These are phyloP conservation scores for Myripristis murdjan DNA, from an alignment of 2,797 vertebrate species.

Conservation along the genomic window DNA sequence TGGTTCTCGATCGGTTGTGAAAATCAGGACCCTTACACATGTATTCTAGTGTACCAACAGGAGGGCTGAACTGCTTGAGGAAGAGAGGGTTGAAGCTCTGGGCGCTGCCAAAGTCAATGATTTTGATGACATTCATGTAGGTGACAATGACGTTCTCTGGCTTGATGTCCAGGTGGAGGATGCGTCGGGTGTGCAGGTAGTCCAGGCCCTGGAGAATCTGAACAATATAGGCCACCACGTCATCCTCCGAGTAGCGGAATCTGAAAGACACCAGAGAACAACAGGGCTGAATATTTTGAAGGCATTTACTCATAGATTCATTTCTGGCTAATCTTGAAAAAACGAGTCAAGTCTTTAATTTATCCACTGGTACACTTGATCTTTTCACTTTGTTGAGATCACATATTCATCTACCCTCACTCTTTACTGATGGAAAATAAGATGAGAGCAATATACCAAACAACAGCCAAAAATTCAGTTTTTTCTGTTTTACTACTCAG, in stretches of 20 bases:
- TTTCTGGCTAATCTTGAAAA: neutral
- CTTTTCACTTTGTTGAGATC: neutral
- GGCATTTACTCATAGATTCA: neutral
- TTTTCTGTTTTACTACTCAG: neutral
- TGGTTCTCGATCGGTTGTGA: neutral
- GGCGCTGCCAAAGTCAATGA: slow-evolving; percentile 96
- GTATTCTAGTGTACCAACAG: slow-evolving; percentile 94
- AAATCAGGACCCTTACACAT: slow-evolving; percentile 89
- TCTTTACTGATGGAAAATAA: neutral
- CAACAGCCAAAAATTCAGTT: neutral
- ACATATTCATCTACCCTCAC: neutral
- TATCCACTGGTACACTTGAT: neutral
- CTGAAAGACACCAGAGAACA: slow-evolving; percentile 73
- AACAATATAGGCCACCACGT: slow-evolving; percentile 92
- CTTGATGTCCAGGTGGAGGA: slow-evolving; percentile 97
- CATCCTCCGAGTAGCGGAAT: slow-evolving; percentile 98
- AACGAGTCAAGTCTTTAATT: neutral
- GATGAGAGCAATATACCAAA: neutral
- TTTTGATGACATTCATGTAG: slow-evolving; percentile 93
- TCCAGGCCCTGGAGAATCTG: slow-evolving; percentile 96
- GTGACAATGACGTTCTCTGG: slow-evolving; percentile 95
- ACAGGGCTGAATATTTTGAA: neutral
- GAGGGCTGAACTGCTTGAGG: slow-evolving; percentile 91
- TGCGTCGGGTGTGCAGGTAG: slow-evolving; percentile 92
- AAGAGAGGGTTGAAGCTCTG: slow-evolving; percentile 95